A percentile compares a stretch with the other conserved stretches of the same genome.
phyloP scores from a whole-genome alignment of 2,113 vertebrate species.

The Corvus moneduloides region DNA sequence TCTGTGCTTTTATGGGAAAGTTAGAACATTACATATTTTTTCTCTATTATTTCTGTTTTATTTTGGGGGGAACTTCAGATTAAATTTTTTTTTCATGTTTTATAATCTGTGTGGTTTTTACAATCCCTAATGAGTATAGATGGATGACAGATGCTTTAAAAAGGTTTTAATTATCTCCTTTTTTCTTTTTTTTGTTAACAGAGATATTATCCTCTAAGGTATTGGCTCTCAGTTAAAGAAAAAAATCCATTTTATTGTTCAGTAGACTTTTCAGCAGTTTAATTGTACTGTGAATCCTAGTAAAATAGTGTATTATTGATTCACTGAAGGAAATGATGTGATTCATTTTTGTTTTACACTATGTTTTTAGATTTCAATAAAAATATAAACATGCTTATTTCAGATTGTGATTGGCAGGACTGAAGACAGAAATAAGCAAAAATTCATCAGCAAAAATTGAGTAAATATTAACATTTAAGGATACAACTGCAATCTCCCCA shows the following conservation, averaged over 20 bases:
- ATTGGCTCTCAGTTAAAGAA: not conserved
- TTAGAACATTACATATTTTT: not conserved
- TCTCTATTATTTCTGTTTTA: not conserved
- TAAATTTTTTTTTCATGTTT: not conserved
- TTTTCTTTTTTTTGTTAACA: not conserved
- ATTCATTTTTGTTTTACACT: not conserved
- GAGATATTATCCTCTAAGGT: not conserved
- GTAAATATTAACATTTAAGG: not conserved
- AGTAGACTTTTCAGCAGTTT: not conserved
- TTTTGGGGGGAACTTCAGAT: not conserved
- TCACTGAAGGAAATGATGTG: not conserved
- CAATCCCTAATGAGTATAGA: not conserved
- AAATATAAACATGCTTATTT: not conserved
- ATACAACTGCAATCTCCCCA: not conserved
- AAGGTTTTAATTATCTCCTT: not conserved
- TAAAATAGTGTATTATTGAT: not conserved
- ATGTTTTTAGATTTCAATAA: not conserved
- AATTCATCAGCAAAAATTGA: not conserved
- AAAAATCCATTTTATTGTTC: not conserved
- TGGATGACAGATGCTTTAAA: slow-evolving; percentile 14
- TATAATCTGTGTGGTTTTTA: not conserved
- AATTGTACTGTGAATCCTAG: not conserved
- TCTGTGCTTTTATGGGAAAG: not conserved
- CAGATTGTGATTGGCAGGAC: not conserved
- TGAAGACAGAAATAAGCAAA: not conserved